These are phyloP conservation scores for Pimpla rufipes DNA, from an alignment of 2,888 invertebrate species.

Conservation along the genomic window DNA sequence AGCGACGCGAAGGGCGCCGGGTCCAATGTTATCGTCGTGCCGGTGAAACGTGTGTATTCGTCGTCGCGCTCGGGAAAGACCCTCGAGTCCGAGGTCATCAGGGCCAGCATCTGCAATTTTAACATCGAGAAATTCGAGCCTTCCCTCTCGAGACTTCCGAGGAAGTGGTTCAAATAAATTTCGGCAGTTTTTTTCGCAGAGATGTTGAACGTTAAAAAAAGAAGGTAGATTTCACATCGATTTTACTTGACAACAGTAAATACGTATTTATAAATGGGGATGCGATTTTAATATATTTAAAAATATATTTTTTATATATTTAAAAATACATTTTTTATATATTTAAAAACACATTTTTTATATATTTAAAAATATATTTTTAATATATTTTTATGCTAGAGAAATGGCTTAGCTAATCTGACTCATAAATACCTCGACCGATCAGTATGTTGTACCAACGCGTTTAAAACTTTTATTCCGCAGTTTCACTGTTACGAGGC, in stretches of 20 bases:
- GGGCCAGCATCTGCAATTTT: constrained; percentile 74
- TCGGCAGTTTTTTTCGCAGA: no score
- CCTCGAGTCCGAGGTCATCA: constrained; percentile 73
- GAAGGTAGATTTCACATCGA: no score
- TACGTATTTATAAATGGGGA: no score
- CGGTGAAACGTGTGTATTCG: constrained; percentile 75
- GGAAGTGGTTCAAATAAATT: no score
- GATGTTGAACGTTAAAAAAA: no score
- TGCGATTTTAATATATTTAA: no score
- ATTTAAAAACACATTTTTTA: no score
- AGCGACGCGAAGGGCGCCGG: constrained; percentile 73
- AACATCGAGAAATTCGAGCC: neutral
- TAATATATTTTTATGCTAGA: no score
- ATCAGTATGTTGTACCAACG: neutral
- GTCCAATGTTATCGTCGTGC: constrained; percentile 74
- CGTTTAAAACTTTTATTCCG: neutral
- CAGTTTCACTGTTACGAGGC: constrained; percentile 23
- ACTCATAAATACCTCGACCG: neutral
- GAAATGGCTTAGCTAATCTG: neutral
- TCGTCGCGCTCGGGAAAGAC: constrained; percentile 74
- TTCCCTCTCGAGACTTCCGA: neutral
- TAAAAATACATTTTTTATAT: no score
- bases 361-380: no score
- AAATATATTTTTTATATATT: no score
- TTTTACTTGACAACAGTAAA: no score